Evolutionary conservation across 2,888 invertebrate species (phyloP), one percentile per base, ranked within the genome.

Genomic region (Tetheella fluctuosa): DNA sequence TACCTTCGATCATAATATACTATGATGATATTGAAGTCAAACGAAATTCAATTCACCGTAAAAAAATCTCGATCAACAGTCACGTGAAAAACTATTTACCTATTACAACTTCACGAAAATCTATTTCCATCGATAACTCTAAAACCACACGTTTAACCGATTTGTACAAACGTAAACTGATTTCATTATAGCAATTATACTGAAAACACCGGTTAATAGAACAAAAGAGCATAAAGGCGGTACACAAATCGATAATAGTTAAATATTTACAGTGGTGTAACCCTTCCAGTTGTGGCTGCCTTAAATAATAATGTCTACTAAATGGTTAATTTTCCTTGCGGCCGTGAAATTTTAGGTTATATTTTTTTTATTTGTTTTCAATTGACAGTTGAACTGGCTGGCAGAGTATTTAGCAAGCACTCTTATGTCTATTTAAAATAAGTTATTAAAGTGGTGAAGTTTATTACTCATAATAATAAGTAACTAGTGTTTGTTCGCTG

Each of bases 111-210:
- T 37, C 12, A 37, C 1, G 12, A n/a, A 39, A 62, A 67, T 4
- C 25, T 4, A 25, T 25, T 25, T 25, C 6, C 25, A 25, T 6
- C 59, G 60, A 58, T 67, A 64, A 69, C 57, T n/a, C 25, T 57
- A 53, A 42, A 65, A 52, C 58, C 54, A 52, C 58, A 62, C 63
- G 56, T 57, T 60, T 64, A 74, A 62, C 58, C 72, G 70, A 77
- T 79, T 83, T 77, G 65, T 74, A 61, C 71, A 72, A 76, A 74
- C 68, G 61, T 73, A 75, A 79, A 74, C 69, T 70, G 71, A 71
- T 79, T 77, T 76, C 78, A 84, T 82, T 63, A 74, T 70, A 63
- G 73, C 80, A 77, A 86, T 88, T 86, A 86, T 67, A 54, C 59
- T 64, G 65, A 74, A 75, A 79, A 77, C 66, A 76, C 73, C 71